Percentiles rank a stretch among this genome's conserved stretches.
Evolutionary conservation across 1,140 invertebrate species (phyloP).

Genomic region (Maniola jurtina): DNA sequence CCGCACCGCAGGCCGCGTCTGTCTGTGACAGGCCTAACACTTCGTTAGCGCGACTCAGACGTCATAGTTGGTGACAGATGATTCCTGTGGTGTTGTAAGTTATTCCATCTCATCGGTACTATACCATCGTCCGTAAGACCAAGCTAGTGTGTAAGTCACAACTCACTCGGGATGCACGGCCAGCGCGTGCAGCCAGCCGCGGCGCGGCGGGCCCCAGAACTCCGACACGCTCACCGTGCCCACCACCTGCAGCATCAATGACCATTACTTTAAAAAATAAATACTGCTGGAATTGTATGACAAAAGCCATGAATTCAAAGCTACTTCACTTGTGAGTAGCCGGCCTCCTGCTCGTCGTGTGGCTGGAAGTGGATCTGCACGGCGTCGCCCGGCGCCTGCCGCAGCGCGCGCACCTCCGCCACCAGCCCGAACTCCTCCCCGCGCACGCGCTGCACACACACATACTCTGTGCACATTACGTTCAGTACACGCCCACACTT

Average conservation of each 20-base stretch:
- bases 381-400: conserved; percentile 3
- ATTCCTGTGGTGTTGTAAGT: no score
- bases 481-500: no score
- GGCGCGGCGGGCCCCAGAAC: conserved; percentile 30
- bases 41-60: no score
- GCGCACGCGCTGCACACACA: conserved; percentile 31
- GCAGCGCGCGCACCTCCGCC: conserved; percentile 42
- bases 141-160: neutral
- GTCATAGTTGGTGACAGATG: no score
- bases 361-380: neutral
- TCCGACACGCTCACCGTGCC: conserved; percentile 50
- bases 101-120: no score
- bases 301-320: no score
- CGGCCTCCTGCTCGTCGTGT: neutral
- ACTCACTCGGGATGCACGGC: conserved; percentile 43
- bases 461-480: no score
- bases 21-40: no score
- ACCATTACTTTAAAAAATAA: no score
- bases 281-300: no score
- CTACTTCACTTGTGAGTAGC: neutral
- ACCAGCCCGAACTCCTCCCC: conserved; percentile 47
- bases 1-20: no score
- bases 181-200: conserved; percentile 50
- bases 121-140: no score
- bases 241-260: conserved; percentile 36